Conservation (phyloP, 2,888 invertebrate genomes). For the Steinernema scapterisci region DNA sequence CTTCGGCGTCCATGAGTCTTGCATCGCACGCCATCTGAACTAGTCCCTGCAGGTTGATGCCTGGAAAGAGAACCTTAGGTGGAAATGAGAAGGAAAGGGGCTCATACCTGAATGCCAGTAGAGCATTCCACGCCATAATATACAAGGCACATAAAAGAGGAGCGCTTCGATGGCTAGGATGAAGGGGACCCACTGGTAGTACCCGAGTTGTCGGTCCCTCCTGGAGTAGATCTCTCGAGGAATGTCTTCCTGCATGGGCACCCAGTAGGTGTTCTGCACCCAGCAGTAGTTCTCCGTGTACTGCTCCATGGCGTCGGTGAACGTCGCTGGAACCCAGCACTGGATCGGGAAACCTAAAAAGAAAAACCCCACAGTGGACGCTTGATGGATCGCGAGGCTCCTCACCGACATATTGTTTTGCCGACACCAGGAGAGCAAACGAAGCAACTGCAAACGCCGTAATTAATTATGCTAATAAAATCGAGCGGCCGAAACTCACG, state of each 20-base stretch:
- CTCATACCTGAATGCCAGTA: slow-evolving; percentile 68
- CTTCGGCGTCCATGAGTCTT: slow-evolving; percentile 66
- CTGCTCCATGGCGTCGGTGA: slow-evolving; percentile 68
- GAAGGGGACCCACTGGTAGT: slow-evolving; percentile 67
- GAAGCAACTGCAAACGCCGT: slow-evolving; percentile 61
- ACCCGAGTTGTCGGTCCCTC: slow-evolving; percentile 67
- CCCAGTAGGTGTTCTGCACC: slow-evolving; percentile 68
- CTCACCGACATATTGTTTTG: slow-evolving; percentile 67
- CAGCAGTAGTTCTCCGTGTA: slow-evolving; percentile 68
- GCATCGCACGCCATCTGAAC: slow-evolving; percentile 68
- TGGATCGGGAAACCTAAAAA: slow-evolving; percentile 56
- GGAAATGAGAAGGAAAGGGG: too few species aligned
- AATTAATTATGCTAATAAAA: not conserved
- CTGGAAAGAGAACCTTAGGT: too few species aligned
- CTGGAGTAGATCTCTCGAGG: slow-evolving; percentile 68
- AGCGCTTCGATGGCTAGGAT: slow-evolving; percentile 67
- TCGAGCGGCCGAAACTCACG: not conserved
- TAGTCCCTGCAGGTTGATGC: slow-evolving; percentile 67
- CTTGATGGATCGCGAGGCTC: not conserved
- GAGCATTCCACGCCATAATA: slow-evolving; percentile 66
- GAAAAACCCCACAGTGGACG: not conserved
- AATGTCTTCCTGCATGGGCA: slow-evolving; percentile 68
- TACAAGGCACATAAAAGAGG: slow-evolving; percentile 67
- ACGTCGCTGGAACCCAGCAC: slow-evolving; percentile 68
- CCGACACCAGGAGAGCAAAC: slow-evolving; percentile 67